These are phyloP conservation scores for Henricia sp. DNA, from an alignment of 53 echinoderm and acorn worm species.

Conservation along the genomic window DNA sequence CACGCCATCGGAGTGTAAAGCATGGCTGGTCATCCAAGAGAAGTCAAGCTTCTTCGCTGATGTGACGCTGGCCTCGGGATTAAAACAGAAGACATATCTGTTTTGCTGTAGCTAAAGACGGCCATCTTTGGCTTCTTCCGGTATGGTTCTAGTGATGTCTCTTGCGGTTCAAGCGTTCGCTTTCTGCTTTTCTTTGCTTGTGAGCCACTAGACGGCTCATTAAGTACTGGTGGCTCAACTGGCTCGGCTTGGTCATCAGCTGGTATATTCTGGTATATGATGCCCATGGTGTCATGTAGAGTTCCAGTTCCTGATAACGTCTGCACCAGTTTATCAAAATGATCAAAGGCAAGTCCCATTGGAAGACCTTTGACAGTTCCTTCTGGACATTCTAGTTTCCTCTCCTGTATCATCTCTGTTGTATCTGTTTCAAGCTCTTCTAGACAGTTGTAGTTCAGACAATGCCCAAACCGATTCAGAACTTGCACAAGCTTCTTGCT, in stretches of 20 bases:
- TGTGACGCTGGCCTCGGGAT: not conserved
- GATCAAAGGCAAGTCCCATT: not conserved
- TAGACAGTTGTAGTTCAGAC: not conserved
- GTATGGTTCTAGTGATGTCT: constrained; percentile 3
- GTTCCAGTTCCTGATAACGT: constrained; percentile 11
- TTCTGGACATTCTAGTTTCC: not conserved
- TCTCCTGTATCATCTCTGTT: not conserved
- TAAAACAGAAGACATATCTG: not conserved
- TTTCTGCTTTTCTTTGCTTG: not conserved
- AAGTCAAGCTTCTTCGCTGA: not conserved
- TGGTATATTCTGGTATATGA: constrained; percentile 16
- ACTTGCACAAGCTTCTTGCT: not conserved
- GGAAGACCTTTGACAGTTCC: not conserved
- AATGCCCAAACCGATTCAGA: not conserved
- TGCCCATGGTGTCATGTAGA: constrained; percentile 38
- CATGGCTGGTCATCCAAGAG: not conserved
- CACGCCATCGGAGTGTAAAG: not conserved
- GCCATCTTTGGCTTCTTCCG: constrained; percentile 36
- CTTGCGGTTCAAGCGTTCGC: not conserved
- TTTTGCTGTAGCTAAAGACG: constrained; percentile 3
- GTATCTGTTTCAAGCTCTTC: not conserved
- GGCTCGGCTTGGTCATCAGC: not conserved
- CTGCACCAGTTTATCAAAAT: constrained; percentile 13
- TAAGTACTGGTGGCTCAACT: not conserved
- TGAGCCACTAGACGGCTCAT: too few species aligned